These are phyloP conservation scores for Asarcornis scutulata DNA, from an alignment of 2,113 vertebrate genomes.

Conservation along the genomic window DNA sequence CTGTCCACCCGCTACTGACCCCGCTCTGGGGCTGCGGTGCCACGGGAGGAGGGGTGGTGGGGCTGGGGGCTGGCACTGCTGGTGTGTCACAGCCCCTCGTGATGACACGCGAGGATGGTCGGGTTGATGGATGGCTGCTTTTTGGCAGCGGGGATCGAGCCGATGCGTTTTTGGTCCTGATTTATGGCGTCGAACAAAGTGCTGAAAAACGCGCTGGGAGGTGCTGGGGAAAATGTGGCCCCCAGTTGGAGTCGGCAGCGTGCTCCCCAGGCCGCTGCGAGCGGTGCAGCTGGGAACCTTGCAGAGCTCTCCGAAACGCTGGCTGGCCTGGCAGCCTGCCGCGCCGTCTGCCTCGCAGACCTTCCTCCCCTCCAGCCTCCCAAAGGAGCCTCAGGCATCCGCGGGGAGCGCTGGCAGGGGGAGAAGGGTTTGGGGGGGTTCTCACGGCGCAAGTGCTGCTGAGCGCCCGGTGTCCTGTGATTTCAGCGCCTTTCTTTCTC, in stretches of 20 bases:
- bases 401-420: background rate
- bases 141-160: background rate
- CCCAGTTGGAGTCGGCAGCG: background rate
- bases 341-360: slow-evolving; percentile 39
- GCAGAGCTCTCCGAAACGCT: slow-evolving; percentile 33
- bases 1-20: slow-evolving; percentile 60
- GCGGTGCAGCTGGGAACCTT: slow-evolving; percentile 25
- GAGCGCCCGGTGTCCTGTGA: background rate
- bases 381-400: background rate
- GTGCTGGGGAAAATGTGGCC: background rate
- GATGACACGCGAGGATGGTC: background rate
- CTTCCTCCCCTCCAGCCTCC: slow-evolving; percentile 12
- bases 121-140: background rate
- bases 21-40: slow-evolving; percentile 53
- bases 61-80: slow-evolving; percentile 42
- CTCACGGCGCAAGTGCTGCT: background rate
- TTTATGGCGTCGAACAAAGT: slow-evolving; percentile 28
- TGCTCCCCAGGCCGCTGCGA: background rate
- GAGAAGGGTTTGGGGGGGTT: background rate
- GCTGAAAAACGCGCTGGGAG: slow-evolving; percentile 13
- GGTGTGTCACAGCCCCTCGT: background rate
- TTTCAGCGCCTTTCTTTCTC: background rate
- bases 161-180: background rate
- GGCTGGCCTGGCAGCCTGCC: slow-evolving; percentile 47
- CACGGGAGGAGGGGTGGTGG: slow-evolving; percentile 44